Evolutionary conservation across 2,888 invertebrate species (phyloP).

Genomic region (Eupithecia exiguata): DNA sequence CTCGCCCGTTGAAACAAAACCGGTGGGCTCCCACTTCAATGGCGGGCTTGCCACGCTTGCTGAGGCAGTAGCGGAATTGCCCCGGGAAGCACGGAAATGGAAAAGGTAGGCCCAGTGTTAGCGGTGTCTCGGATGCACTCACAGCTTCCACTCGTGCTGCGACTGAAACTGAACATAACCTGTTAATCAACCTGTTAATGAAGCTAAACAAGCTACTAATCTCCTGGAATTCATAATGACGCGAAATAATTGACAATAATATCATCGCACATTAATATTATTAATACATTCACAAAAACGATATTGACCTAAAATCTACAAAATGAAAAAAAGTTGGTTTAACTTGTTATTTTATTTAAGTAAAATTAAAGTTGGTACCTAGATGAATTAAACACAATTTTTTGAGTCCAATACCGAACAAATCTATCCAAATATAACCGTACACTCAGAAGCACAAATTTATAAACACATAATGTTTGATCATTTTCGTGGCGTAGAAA

Average conservation of each 20-base stretch:
- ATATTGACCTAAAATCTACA: neutral
- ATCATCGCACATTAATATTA: neutral
- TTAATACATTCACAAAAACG: neutral
- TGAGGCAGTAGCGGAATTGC: slow-evolving; percentile 79
- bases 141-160: slow-evolving; percentile 40
- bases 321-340: neutral
- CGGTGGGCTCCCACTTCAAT: slow-evolving; percentile 80
- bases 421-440: neutral
- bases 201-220: slow-evolving; percentile 4
- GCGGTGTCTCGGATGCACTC: slow-evolving; percentile 57
- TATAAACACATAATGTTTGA: neutral
- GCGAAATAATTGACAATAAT: neutral
- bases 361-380: neutral
- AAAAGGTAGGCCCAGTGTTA: slow-evolving; percentile 76
- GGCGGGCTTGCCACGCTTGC: slow-evolving; percentile 79
- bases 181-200: slow-evolving; percentile 59
- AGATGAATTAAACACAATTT: neutral
- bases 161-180: slow-evolving; percentile 70
- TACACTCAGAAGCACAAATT: neutral
- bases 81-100: slow-evolving; percentile 80
- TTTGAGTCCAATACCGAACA: neutral
- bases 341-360: neutral
- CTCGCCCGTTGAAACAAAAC: slow-evolving; percentile 80
- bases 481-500: neutral
- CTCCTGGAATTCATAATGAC: neutral